A percentile compares a stretch with the other conserved stretches of the same genome.
These are phyloP conservation scores for Chrysodeixis includens DNA, from an alignment of 2,888 invertebrate genomes.

Conservation along the genomic window DNA sequence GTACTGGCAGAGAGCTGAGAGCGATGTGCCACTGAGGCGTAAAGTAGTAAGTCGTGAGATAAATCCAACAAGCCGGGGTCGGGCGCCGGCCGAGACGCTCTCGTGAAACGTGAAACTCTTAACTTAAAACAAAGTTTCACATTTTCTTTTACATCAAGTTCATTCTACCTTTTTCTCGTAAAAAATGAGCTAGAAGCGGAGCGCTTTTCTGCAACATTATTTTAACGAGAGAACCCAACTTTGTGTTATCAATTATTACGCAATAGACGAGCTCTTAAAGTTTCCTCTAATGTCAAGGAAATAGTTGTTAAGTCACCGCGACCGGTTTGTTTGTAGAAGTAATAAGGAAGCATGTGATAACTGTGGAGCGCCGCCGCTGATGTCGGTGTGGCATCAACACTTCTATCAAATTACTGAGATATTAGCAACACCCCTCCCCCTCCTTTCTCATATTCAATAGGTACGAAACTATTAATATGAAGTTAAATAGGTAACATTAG, in stretches of 20 bases:
- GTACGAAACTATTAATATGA: background rate
- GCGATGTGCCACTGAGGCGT: background rate
- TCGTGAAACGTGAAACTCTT: background rate
- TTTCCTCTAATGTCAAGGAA: background rate
- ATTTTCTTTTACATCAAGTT: background rate
- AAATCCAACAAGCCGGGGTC: background rate
- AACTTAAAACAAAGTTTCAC: background rate
- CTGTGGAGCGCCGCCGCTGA: background rate
- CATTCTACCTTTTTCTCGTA: background rate
- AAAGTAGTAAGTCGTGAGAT: background rate
- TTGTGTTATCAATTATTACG: background rate
- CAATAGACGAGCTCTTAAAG: background rate
- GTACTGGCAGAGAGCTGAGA: background rate
- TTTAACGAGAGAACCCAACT: background rate
- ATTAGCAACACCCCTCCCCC: background rate
- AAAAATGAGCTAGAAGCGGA: background rate
- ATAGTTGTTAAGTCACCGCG: background rate
- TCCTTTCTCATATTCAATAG: background rate
- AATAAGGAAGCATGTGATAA: constrained; percentile 6
- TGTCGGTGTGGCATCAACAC: constrained; percentile 11
- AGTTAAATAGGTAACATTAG: background rate
- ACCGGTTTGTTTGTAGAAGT: constrained; percentile 3
- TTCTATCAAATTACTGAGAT: constrained; percentile 2
- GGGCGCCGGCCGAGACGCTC: too few relatives aligned
- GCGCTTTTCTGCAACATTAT: background rate